Conservation (phyloP, 2,797 vertebrate species). For the Glossophaga mutica region DNA sequence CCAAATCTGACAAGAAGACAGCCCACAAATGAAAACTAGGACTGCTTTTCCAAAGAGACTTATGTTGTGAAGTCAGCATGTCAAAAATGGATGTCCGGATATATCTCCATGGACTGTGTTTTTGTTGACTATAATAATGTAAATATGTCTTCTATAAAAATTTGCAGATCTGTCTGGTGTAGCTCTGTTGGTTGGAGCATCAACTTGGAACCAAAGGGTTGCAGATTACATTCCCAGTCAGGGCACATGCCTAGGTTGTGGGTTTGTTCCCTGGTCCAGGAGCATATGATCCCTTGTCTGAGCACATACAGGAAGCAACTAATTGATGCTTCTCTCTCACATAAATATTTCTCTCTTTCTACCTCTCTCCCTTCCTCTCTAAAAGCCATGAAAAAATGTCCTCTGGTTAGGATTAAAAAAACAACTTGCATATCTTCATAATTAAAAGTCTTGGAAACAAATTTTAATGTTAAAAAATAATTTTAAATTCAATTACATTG, state of each 20-base stretch:
- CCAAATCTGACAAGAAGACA: neutral
- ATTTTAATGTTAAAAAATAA: neutral
- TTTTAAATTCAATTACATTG: neutral
- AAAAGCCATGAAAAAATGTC: neutral
- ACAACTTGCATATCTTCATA: neutral
- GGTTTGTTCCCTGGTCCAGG: neutral
- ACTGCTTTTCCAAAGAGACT: neutral
- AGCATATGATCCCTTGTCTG: no score
- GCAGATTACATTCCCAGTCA: neutral
- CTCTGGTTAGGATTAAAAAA: neutral
- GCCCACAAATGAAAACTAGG: neutral
- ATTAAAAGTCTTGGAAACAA: neutral
- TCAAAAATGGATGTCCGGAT: neutral
- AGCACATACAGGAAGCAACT: neutral
- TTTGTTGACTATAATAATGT: neutral
- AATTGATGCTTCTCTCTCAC: neutral
- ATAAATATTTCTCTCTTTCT: neutral
- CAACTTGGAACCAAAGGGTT: neutral
- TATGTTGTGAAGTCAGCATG: neutral
- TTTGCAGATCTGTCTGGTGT: neutral
- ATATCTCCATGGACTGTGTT: neutral
- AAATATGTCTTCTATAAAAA: neutral
- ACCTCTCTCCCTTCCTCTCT: neutral
- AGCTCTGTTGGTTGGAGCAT: neutral
- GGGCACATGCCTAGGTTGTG: neutral